Conservation (phyloP, 2,888 invertebrate species). For the Hydraecia micacea region DNA sequence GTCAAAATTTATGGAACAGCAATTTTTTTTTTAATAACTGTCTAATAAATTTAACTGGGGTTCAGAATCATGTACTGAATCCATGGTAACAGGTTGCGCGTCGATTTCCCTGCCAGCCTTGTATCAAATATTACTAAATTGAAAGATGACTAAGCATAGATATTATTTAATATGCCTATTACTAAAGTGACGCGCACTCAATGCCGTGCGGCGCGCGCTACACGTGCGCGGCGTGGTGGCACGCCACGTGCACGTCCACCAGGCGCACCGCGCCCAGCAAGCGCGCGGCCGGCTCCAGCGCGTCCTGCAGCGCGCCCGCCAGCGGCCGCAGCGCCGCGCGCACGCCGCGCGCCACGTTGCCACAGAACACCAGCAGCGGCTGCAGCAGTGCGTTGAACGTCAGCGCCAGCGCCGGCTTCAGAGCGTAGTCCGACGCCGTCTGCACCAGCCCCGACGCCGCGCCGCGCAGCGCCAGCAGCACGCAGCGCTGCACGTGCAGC, state of each 20-base stretch:
- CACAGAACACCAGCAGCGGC: conserved; percentile 92
- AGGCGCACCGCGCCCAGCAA: conserved; percentile 72
- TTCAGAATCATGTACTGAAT: too few species aligned
- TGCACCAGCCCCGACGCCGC: conserved; percentile 70
- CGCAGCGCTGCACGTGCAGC: conserved; percentile 76
- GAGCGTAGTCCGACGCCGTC: conserved; percentile 90
- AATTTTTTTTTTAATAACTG: too few species aligned
- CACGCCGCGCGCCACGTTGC: conserved; percentile 91
- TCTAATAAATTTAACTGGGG: too few species aligned
- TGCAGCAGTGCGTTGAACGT: conserved; percentile 92
- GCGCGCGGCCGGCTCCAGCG: conserved; percentile 72
- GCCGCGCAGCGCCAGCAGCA: conserved; percentile 70
- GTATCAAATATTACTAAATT: neutral
- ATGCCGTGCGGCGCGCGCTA: neutral
- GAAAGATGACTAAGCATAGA: neutral
- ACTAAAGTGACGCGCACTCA: neutral
- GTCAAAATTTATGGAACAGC: too few species aligned
- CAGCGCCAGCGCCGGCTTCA: conserved; percentile 93
- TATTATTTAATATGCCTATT: neutral
- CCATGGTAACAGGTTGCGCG: too few species aligned
- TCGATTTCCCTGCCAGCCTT: too few species aligned
- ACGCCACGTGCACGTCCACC: conserved; percentile 42
- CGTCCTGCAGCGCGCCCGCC: conserved; percentile 70
- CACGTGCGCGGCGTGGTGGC: conserved; percentile 20
- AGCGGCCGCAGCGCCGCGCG: conserved; percentile 89